These are phyloP conservation scores for Enteromius viviparus DNA, from an alignment of 2,797 vertebrate genomes.

Conservation along the genomic window DNA sequence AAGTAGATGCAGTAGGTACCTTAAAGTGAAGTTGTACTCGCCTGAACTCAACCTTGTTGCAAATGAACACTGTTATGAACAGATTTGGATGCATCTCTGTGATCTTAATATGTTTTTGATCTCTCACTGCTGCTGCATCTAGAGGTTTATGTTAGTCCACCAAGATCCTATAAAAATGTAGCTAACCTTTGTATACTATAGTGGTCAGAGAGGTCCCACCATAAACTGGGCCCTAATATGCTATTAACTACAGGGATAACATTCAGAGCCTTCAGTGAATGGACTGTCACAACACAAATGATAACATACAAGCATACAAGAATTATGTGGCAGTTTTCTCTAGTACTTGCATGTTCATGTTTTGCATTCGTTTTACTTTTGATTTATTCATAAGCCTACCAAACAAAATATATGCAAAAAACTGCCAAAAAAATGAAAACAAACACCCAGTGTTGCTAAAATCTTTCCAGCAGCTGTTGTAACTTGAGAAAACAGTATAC, in stretches of 20 bases:
- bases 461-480: slow-evolving; percentile 5
- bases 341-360: neutral
- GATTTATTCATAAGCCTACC: neutral
- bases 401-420: neutral
- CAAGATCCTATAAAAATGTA: neutral
- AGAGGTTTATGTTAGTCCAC: neutral
- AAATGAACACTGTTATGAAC: neutral
- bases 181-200: neutral
- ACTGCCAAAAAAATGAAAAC: neutral
- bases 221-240: neutral
- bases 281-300: neutral
- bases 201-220: neutral
- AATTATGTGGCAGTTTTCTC: neutral
- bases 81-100: neutral
- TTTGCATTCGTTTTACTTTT: slow-evolving; percentile 3
- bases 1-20: neutral
- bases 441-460: neutral
- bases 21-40: neutral
- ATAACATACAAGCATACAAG: neutral
- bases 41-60: neutral
- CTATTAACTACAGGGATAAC: neutral
- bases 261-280: neutral
- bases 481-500: neutral
- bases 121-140: neutral
- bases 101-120: neutral